phyloP scores from a whole-genome alignment of 2,113 vertebrate genomes.

The Laticauda laticaudata region DNA sequence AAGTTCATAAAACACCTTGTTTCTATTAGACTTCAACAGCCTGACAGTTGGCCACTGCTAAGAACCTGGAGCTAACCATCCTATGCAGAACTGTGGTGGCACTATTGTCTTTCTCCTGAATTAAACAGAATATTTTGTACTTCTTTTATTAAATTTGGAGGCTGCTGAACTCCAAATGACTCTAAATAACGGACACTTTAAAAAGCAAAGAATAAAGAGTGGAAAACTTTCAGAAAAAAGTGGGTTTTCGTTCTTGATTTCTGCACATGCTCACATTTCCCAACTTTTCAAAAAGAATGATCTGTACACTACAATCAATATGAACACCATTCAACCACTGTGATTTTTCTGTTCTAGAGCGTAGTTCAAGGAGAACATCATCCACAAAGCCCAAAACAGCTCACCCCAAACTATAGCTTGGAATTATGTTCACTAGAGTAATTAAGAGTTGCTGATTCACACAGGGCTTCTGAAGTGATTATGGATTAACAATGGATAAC shows the following conservation, averaged over 20 bases:
- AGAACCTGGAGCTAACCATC: background rate
- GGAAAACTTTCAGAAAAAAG: background rate
- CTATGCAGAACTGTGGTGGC: background rate
- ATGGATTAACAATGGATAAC: background rate
- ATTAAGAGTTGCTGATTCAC: background rate
- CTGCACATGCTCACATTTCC: background rate
- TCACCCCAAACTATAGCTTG: background rate
- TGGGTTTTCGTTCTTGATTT: background rate
- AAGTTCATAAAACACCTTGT: background rate
- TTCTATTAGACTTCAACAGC: background rate
- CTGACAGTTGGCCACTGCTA: background rate
- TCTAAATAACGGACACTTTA: background rate
- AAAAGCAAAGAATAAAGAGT: background rate
- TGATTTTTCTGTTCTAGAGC: background rate
- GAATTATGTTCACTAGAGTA: background rate
- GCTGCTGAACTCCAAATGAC: background rate
- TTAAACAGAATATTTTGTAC: background rate
- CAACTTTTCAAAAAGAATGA: background rate
- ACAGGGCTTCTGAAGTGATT: background rate
- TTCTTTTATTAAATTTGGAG: background rate
- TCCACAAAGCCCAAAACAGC: background rate
- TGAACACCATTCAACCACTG: background rate
- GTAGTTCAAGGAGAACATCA: background rate
- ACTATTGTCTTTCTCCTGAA: background rate
- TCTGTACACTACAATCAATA: background rate